Base-by-base conservation (phyloP, 2,888 invertebrate species). In the Idaea aversata region DNA sequence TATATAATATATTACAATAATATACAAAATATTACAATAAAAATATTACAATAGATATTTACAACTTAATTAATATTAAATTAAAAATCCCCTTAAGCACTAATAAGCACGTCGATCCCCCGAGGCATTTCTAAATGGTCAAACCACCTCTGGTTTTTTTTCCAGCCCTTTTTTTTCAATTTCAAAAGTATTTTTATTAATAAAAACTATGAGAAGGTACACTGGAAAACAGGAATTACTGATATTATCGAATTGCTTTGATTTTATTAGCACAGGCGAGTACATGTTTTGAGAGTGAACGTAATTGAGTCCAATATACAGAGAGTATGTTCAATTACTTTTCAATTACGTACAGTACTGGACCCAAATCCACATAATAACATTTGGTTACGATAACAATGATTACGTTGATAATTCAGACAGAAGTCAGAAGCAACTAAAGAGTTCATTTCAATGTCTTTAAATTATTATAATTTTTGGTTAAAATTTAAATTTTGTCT, bases 251-350 rank as follows among this genome's bases (percentile, higher is more conserved):
- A 58, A 58, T n/a, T 58, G 71, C 66, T 75, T 77, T 60, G 72
- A 76, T 75, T 79, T 77, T 74, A 75, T 69, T 73, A 75, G 74
- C 76, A 75, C 77, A 25, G 25, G 25, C 3, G 3, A 25, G 2
- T 25, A 72, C 65, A 64, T 58, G 58, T 72, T 62, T 58, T 68
- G 73, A 75, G 78, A 85, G 88, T 86, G 88, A 88, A 88, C 88
- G 87, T 87, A 75, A 74, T 77, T 73, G 76, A 77, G 25, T 79
- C 76, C 78, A 79, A 80, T 78, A 78, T 67, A 73, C 77, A 77
- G 77, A 76, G 25, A 25, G 76, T 76, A 74, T 75, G 71, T 66
- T 69, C 76, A 77, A 75, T 78, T 76, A 77, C 76, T 75, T 71
- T 66, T 69, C 76, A 77, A 75, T 78, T 76, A 77, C 76, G 74